phyloP scores from a whole-genome alignment of 2,113 vertebrate genomes.

The Apus apus region DNA sequence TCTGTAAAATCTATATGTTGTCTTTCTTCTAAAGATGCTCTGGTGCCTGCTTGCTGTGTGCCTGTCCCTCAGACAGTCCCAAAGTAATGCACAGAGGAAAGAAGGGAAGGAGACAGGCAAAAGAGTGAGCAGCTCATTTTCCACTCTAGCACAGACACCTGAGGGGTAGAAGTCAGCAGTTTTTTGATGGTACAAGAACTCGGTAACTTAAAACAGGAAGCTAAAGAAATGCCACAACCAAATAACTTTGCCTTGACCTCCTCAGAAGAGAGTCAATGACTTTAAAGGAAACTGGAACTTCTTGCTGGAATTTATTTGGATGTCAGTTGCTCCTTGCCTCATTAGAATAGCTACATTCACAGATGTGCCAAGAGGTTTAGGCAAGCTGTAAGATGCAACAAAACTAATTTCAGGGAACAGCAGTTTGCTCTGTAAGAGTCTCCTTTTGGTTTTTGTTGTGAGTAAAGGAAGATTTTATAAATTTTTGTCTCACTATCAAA shows the following conservation, averaged over 20 bases:
- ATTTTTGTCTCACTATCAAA: not conserved
- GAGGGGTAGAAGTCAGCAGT: conserved; percentile 43
- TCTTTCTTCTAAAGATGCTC: not conserved
- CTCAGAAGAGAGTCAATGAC: not conserved
- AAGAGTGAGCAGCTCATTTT: conserved; percentile 22
- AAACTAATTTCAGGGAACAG: not conserved
- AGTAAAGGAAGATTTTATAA: not conserved
- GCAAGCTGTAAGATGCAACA: not conserved
- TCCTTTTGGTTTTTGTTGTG: not conserved
- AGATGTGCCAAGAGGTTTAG: not conserved
- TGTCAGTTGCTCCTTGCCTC: not conserved
- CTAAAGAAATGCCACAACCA: not conserved
- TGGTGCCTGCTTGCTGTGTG: not conserved
- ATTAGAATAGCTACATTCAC: conserved; percentile 3
- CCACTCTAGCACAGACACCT: conserved; percentile 33
- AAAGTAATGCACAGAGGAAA: not conserved
- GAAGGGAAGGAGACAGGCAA: not conserved
- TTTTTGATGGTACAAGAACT: not conserved
- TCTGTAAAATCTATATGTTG: not conserved
- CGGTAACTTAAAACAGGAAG: conserved; percentile 64
- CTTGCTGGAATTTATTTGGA: conserved; percentile 38
- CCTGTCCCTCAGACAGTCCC: not conserved
- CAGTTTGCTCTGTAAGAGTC: not conserved
- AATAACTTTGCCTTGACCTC: conserved; percentile 63
- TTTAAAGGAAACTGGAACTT: conserved; percentile 36